A percentile compares a stretch with the other conserved stretches of the same genome.
Evolutionary conservation across 2,113 vertebrate genomes (phyloP).

Genomic region (Megaleporinus macrocephalus): DNA sequence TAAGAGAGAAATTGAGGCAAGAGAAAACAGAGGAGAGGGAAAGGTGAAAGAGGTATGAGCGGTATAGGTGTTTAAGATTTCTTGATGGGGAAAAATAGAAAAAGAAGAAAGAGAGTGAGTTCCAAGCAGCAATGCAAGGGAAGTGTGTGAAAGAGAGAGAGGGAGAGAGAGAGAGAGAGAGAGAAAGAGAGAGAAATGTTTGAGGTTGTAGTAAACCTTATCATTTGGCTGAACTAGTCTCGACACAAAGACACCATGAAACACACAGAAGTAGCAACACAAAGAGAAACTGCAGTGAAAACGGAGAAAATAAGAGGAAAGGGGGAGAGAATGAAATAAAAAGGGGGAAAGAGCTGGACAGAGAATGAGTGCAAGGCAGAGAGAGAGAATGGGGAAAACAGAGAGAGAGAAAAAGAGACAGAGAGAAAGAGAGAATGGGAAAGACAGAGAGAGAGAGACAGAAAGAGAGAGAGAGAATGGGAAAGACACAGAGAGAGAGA

Average conservation of each 20-base stretch:
- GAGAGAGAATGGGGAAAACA: not conserved
- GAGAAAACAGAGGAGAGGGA: too few species aligned
- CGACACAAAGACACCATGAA: not conserved
- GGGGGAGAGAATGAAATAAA: not conserved
- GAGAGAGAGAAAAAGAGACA: not conserved
- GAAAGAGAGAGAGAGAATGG: not conserved
- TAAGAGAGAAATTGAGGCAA: too few species aligned
- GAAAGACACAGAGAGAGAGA: not conserved
- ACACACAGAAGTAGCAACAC: not conserved
- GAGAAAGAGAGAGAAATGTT: not conserved
- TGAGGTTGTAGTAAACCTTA: not conserved
- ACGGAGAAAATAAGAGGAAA: not conserved
- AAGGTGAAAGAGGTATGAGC: too few species aligned
- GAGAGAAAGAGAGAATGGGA: not conserved
- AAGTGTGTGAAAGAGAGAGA: not conserved
- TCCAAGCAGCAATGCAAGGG: not conserved
- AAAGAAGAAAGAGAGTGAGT: conserved; percentile 19
- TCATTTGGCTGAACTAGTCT: not conserved
- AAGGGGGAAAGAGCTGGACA: not conserved
- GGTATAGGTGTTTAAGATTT: too few species aligned
- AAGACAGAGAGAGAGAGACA: not conserved
- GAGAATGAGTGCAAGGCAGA: not conserved
- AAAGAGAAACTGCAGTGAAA: conserved; percentile 22
- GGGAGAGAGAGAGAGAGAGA: conserved; percentile 4
- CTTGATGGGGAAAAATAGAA: too few species aligned